Conservation (phyloP, 2,888 invertebrate genomes). For the Anoncus sp. region DNA sequence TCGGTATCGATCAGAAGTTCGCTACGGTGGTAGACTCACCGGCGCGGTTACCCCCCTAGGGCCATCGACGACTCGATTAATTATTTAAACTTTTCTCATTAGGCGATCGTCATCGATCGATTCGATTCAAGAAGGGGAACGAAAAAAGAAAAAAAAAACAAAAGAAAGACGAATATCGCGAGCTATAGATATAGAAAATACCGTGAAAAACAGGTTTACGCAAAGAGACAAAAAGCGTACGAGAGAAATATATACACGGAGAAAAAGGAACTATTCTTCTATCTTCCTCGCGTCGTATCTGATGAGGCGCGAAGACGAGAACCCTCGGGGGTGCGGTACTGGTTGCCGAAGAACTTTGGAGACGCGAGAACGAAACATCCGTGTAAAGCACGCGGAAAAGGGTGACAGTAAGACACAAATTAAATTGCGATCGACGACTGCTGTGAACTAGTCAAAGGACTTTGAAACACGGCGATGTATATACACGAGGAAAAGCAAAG, state of each 20-base stretch:
- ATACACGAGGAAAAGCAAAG: conserved; percentile 26
- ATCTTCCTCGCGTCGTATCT: not conserved
- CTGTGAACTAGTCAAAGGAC: conserved; percentile 39
- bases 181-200: not conserved
- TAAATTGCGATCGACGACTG: conserved; percentile 63
- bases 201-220: conserved; percentile 21
- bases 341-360: conserved; percentile 21
- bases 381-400: conserved; percentile 10
- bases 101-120: conserved; percentile 63
- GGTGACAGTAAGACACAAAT: conserved; percentile 54
- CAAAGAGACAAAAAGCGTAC: conserved; percentile 8
- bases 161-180: conserved; percentile 47
- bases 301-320: conserved; percentile 16
- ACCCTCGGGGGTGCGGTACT: conserved; percentile 10
- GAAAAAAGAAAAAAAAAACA: conserved; percentile 28
- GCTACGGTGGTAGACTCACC: conserved; percentile 48
- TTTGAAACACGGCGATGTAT: conserved; percentile 43
- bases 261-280: conserved; percentile 1
- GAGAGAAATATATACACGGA: no score
- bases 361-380: not conserved
- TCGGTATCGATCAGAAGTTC: conserved; percentile 62
- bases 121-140: conserved; percentile 46
- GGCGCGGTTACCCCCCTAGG: conserved; percentile 48
- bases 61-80: conserved; percentile 61
- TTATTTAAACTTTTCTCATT: conserved; percentile 71